Conservation (phyloP, 1,140 invertebrate species). For the Nomia melanderi region DNA sequence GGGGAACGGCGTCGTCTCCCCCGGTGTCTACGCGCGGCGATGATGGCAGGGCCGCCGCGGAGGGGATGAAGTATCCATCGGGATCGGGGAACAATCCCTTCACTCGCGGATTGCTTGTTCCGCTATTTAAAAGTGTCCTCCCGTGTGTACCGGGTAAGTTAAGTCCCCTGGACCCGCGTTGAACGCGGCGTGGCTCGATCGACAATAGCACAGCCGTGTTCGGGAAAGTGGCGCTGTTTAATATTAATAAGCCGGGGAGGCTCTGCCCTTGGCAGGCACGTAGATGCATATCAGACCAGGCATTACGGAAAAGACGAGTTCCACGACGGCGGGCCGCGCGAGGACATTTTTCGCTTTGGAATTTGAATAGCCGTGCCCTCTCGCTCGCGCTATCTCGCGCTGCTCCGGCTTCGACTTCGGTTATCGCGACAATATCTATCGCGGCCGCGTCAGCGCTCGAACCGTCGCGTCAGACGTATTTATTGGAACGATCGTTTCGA, state of each 20-base stretch:
- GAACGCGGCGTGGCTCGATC: constrained; percentile 49
- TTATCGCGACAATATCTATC: constrained; percentile 21
- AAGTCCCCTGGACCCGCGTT: constrained; percentile 47
- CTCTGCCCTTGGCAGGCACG: constrained; percentile 76
- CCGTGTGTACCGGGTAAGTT: constrained; percentile 51
- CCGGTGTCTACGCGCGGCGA: no score
- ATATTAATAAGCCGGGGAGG: constrained; percentile 76
- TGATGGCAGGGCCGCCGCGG: constrained; percentile 10
- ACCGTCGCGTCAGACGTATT: neutral
- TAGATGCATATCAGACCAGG: constrained; percentile 78
- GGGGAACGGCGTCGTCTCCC: no score
- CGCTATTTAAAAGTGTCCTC: constrained; percentile 71
- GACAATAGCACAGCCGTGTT: constrained; percentile 57
- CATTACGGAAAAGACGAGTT: constrained; percentile 75
- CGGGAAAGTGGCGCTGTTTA: constrained; percentile 72
- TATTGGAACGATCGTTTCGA: no score
- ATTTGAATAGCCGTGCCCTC: constrained; percentile 68
- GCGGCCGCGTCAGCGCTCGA: constrained; percentile 58
- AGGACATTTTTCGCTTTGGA: constrained; percentile 65
- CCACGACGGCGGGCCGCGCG: constrained; percentile 47
- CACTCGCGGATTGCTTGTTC: constrained; percentile 70
- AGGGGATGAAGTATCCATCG: constrained; percentile 67
- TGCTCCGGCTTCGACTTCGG: no score
- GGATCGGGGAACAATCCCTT: constrained; percentile 63
- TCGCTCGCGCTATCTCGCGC: no score